Percentiles rank a stretch among this genome's conserved stretches.
Conservation (phyloP, 2,797 vertebrate genomes). For the Gobionotothen gibberifrons region DNA sequence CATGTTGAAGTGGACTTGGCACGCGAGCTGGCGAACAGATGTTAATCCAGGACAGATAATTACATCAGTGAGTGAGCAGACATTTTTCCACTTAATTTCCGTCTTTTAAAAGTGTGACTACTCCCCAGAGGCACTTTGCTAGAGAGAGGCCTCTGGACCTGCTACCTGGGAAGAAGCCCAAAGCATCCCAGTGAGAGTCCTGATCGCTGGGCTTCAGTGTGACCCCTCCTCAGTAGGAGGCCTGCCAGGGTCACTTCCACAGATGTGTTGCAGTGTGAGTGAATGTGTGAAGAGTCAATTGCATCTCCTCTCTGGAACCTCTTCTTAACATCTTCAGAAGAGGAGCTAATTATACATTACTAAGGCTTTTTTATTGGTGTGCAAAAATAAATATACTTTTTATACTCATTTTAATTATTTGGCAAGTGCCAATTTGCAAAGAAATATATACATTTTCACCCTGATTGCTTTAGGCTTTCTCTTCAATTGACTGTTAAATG, state of each 20-base stretch:
- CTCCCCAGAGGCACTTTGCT: conserved; percentile 74
- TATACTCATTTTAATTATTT: conserved; percentile 33
- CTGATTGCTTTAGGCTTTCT: conserved; percentile 25
- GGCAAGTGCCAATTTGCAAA: conserved; percentile 15
- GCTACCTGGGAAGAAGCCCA: conserved; percentile 73
- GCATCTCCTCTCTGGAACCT: conserved; percentile 47
- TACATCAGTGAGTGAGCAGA: conserved; percentile 87
- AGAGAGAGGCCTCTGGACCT: conserved; percentile 72
- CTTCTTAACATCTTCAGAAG: conserved; percentile 48
- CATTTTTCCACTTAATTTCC: conserved; percentile 88
- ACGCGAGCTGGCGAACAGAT: conserved; percentile 83
- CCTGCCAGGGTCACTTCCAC: conserved; percentile 54
- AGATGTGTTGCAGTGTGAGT: conserved; percentile 45
- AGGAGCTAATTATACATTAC: conserved; percentile 47
- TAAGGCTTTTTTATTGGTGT: conserved; percentile 21
- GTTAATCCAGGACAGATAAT: conserved; percentile 90
- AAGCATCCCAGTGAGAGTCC: conserved; percentile 66
- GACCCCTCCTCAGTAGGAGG: conserved; percentile 70
- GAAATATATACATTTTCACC: neutral
- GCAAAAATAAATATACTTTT: conserved; percentile 34
- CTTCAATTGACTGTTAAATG: conserved; percentile 23
- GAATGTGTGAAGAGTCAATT: conserved; percentile 45
- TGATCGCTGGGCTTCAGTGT: conserved; percentile 69
- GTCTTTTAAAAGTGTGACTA: conserved; percentile 86
- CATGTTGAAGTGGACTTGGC: conserved; percentile 84